A percentile compares a stretch with the other conserved stretches of the same genome.
These are phyloP conservation scores for Drosophila helvetica DNA, from an alignment of 2,888 invertebrate genomes.

Conservation along the genomic window DNA sequence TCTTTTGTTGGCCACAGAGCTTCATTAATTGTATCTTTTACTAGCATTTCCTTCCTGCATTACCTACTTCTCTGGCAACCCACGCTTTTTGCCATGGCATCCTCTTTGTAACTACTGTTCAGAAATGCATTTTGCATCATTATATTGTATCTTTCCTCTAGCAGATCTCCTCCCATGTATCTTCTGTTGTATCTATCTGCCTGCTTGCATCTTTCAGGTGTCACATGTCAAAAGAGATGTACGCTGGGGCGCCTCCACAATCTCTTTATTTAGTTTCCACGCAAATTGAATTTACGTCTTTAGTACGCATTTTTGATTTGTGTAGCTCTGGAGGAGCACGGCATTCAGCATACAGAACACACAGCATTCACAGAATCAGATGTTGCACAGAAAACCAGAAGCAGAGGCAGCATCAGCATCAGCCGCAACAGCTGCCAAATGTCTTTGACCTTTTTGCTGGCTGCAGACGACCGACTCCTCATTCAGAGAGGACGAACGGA, in stretches of 20 bases:
- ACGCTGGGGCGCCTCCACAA: slow-evolving; percentile 43
- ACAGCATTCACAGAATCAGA: not conserved
- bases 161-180: not conserved
- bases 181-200: not conserved
- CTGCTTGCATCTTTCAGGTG: slow-evolving; percentile 60
- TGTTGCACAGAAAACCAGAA: slow-evolving; percentile 31
- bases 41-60: not conserved
- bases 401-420: slow-evolving; percentile 3
- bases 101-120: slow-evolving; percentile 22
- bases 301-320: slow-evolving; percentile 78
- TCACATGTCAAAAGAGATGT: slow-evolving; percentile 61
- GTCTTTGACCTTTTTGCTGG: slow-evolving; percentile 72
- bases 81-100: slow-evolving; percentile 10
- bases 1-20: not conserved
- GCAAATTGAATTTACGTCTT: slow-evolving; percentile 72
- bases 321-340: slow-evolving; percentile 26
- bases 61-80: not conserved
- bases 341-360: not conserved
- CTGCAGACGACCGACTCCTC: slow-evolving; percentile 17
- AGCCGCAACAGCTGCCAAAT: slow-evolving; percentile 43
- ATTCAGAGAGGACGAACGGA: not conserved
- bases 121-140: slow-evolving; percentile 51
- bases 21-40: not conserved
- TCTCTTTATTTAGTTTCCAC: slow-evolving; percentile 39
- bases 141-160: slow-evolving; percentile 31